Evolutionary conservation across 2,113 vertebrate genomes (phyloP), one percentile per base, ranked within the genome.

Genomic region (Parotia lawesii): DNA sequence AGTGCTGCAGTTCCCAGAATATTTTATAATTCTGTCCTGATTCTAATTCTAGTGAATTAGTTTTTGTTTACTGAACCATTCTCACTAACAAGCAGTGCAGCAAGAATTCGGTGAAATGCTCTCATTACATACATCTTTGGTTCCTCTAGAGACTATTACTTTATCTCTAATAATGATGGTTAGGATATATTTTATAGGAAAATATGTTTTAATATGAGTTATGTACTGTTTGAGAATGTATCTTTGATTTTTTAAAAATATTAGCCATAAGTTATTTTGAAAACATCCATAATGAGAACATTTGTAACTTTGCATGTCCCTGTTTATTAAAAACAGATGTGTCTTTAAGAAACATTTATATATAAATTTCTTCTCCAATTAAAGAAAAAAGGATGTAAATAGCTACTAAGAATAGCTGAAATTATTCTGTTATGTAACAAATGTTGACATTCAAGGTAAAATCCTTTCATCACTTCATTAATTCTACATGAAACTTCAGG

Each of bases 1-100:
- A 64, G 12, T 71, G 29, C 10, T 69, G 56, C 21, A 40, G 10
- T 47, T 67, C 61, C 75, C 64, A 86, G 42, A 58, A 51, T 33
- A 21, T 65, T 81, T 75, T 75, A n/a, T 75, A 72, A 72, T 44
- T 69, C 38, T 78, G 18, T 61, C 48, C 45, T 58, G 35, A 72
- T 87, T 92, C 42, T 71, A 84, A 67, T 89, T 93, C 37, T 71
- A 69, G 23, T 60, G 21, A 12, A 67, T 84, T 86, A 18, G 10
- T 5, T 56, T 84, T 92, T 85, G 33, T 85, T 92, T 94, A 83
- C 79, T 85, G 65, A 93, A 33, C 62, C 12, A 10, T 94, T 92
- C 54, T 75, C n/a, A 57, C 62, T 75, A 76, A 84, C 31, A 84
- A 71, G 44, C 51, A 78, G n/a, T 61, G 37, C n/a, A 77, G n/a